Base-by-base conservation (phyloP, 2,113 vertebrate genomes). In the Shinisaurus crocodilurus region DNA sequence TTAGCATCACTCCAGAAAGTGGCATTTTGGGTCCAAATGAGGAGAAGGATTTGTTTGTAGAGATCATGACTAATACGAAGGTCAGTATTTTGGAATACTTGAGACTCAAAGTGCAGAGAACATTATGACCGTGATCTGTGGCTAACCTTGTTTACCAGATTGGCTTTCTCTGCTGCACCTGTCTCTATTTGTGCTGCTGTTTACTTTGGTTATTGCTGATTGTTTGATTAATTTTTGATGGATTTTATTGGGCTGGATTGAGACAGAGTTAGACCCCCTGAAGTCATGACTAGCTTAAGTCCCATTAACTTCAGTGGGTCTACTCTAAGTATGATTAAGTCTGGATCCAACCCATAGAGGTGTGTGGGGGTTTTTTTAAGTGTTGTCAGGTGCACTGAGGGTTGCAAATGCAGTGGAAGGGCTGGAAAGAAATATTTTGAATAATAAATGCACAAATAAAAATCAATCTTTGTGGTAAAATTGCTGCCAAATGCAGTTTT, bases 11-110 rank as follows among this genome's bases (percentile, higher is more conserved):
- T 2, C 99, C 99, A 0, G 88, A 92, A 40, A 92, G 79, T 37
- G 98, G 98, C 13, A 95, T 84, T 6, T 96, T 99, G 90, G 97
- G 96, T 32, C 98, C 99, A 34, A 97, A 98, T 12, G 96, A 97
- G 92, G 96, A 97, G 87, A 69, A 96, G 92, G 97, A 98, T 27
- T 96, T 99, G 85, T 94, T 16, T 18, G 89, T 99, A 77, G 95
- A 96, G 87, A 95, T 99, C 37, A 98, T 95, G 1, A 57, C 97
- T 54, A 90, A 97, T 80, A 93, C 95, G 0, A 87, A 95, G 87
- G 99, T 98, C 94, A 96, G 98, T 93, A 91, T 85, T 67, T 91
- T 45, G 2, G 20, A 77, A 2, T 2, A 13, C 79, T 32, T 6
- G 13, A 0, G 90, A 88, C 69, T 65, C 34, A 77, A n/a, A n/a